Evolutionary conservation across 2,797 vertebrate genomes (phyloP).

Genomic region (Neosalanx taihuensis): DNA sequence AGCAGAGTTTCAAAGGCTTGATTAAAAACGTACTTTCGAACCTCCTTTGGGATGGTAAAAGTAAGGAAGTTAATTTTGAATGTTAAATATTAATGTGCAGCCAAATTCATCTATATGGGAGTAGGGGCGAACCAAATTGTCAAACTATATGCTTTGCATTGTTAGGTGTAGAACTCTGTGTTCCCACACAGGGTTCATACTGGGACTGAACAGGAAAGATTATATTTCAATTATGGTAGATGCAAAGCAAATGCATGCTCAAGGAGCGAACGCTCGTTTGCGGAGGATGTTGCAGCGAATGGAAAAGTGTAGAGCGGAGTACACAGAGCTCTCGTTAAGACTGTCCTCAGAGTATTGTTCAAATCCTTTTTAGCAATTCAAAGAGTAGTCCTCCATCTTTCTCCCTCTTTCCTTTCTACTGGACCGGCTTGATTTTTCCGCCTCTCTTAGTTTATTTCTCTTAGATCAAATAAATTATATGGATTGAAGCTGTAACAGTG

Average conservation of each 20-base stretch:
- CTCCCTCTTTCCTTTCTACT: not conserved
- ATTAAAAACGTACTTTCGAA: too few species aligned
- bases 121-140: too few species aligned
- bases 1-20: too few species aligned
- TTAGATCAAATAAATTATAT: not conserved
- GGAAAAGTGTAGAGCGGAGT: conserved; percentile 27
- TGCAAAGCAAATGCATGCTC: conserved; percentile 17
- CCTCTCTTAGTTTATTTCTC: not conserved
- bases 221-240: conserved; percentile 53
- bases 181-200: conserved; percentile 5
- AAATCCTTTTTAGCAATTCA: conserved; percentile 28
- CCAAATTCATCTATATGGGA: too few species aligned
- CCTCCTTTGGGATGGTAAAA: too few species aligned
- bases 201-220: conserved; percentile 28
- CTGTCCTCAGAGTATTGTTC: conserved; percentile 32
- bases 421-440: not conserved
- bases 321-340: conserved; percentile 43
- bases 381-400: not conserved
- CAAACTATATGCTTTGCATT: too few species aligned
- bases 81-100: too few species aligned
- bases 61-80: too few species aligned
- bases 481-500: not conserved
- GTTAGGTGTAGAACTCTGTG: conserved; percentile 36
- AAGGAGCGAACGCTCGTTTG: conserved; percentile 22
- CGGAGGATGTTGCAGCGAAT: conserved; percentile 26